phyloP scores from a whole-genome alignment of 2,113 vertebrate species.

The Macroglossus sobrinus region DNA sequence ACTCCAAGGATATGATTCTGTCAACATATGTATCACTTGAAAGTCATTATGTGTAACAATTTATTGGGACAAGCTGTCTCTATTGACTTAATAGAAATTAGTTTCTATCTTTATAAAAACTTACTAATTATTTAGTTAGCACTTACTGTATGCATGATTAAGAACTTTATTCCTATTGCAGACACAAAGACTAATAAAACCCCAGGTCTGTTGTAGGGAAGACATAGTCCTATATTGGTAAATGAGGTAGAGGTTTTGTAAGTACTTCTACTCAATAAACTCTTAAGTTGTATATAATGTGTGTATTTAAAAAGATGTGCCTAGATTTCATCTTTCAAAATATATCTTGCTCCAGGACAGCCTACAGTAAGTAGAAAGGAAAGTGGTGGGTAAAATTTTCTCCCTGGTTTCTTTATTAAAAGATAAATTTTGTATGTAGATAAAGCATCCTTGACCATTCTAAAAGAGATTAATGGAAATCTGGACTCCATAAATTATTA shows the following conservation, averaged over 20 bases:
- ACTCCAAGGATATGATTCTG: background rate
- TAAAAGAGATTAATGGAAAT: background rate
- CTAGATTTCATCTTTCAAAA: background rate
- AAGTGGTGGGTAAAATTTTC: background rate
- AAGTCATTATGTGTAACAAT: background rate
- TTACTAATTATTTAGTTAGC: background rate
- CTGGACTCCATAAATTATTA: background rate
- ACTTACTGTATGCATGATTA: background rate
- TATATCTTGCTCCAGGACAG: background rate
- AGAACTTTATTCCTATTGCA: background rate
- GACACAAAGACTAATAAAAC: background rate
- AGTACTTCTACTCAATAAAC: background rate
- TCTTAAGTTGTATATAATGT: background rate
- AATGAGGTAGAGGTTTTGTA: background rate
- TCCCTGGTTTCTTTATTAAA: background rate
- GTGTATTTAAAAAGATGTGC: background rate
- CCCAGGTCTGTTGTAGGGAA: rapidly evolving
- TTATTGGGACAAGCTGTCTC: background rate
- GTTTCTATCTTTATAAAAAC: background rate
- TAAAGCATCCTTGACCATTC: background rate
- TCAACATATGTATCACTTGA: background rate
- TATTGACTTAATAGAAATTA: background rate
- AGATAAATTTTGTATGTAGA: background rate
- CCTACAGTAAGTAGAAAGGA: background rate
- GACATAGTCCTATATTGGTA: background rate